Evolutionary conservation across 2,888 invertebrate species (phyloP).

Genomic region (Cephonodes hylas): DNA sequence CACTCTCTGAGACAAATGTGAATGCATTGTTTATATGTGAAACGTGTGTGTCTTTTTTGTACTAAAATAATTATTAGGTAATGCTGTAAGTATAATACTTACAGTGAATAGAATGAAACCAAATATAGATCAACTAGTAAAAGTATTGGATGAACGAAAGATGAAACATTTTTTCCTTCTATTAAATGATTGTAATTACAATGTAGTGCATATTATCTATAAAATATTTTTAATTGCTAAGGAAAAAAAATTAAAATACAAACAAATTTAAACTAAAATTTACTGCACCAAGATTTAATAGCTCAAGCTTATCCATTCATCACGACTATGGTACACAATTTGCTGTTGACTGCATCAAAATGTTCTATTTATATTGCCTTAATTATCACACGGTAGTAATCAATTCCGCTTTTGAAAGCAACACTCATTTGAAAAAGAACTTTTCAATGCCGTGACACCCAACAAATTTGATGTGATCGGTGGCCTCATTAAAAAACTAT

Average conservation of each 20-base stretch:
- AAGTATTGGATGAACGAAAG: too few relatives aligned
- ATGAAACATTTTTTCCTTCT: too few relatives aligned
- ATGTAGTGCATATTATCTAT: too few relatives aligned
- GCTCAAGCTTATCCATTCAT: background rate
- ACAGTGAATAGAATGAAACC: too few relatives aligned
- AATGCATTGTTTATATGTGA: background rate
- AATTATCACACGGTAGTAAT: background rate
- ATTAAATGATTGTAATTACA: too few relatives aligned
- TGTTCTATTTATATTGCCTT: background rate
- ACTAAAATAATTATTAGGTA: background rate
- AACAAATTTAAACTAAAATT: too few relatives aligned
- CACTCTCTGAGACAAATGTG: conserved; percentile 12
- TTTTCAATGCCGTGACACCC: background rate
- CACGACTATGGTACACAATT: background rate
- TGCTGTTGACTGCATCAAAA: background rate
- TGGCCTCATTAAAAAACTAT: conserved; percentile 74
- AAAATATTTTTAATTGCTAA: too few relatives aligned
- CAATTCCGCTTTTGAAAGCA: background rate
- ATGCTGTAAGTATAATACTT: too few relatives aligned
- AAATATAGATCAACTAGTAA: too few relatives aligned
- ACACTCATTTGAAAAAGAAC: background rate
- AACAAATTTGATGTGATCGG: conserved; percentile 21
- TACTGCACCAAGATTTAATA: background rate
- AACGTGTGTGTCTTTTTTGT: background rate
- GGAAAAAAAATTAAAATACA: background rate